Conservation (phyloP, 2,797 vertebrate genomes). For the Myotis findleyi region DNA sequence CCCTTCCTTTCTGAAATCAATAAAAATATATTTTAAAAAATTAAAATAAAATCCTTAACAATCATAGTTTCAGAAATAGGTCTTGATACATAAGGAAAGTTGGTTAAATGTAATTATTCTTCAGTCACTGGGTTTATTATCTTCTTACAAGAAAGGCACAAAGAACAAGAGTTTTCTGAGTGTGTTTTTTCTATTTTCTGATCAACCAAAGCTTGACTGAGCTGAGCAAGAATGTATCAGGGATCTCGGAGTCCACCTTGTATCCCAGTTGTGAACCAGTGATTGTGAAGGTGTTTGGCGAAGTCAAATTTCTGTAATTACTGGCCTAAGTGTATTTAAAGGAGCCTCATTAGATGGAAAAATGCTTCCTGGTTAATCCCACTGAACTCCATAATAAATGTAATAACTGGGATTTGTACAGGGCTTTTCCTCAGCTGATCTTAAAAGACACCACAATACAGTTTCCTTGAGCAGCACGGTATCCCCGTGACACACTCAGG, state of each 20-base stretch:
- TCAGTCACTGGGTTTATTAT: neutral
- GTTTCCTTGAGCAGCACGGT: neutral
- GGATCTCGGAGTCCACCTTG: neutral
- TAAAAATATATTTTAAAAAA: no score
- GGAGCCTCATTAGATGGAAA: neutral
- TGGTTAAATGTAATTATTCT: neutral
- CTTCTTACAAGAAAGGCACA: neutral
- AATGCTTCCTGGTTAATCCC: neutral
- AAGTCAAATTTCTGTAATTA: conserved; percentile 29
- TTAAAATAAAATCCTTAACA: neutral
- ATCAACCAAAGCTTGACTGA: conserved; percentile 18
- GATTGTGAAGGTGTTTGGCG: neutral
- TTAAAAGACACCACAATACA: neutral
- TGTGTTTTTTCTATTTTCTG: neutral
- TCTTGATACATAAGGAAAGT: neutral
- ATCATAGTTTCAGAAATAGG: neutral
- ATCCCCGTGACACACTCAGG: neutral
- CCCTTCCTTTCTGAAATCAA: no score
- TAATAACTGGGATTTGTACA: neutral
- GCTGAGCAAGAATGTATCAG: neutral
- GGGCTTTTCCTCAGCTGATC: neutral
- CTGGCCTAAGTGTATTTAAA: neutral
- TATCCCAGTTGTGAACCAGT: neutral
- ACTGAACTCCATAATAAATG: neutral
- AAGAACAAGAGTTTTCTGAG: neutral